phyloP scores from a whole-genome alignment of 2,797 vertebrate species.

The Rhynchotus rufescens region DNA sequence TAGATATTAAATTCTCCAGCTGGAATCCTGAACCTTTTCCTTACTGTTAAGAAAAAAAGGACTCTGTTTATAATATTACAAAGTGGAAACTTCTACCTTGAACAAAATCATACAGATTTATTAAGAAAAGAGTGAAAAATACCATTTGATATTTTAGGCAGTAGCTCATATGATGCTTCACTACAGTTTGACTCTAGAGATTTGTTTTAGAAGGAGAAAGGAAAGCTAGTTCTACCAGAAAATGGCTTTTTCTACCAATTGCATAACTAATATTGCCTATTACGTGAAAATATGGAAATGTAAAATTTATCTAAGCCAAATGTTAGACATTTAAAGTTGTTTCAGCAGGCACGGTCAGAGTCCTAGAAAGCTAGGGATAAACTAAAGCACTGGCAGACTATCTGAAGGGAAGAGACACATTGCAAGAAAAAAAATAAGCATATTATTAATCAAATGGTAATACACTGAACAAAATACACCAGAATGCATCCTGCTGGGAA shows the following conservation, averaged over 20 bases:
- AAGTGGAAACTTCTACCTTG: not conserved
- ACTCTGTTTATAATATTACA: not conserved
- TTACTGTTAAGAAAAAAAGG: not conserved
- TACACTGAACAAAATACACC: not conserved
- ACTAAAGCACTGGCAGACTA: not conserved
- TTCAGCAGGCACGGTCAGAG: not conserved
- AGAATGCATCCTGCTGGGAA: not conserved
- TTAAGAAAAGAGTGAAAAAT: not conserved
- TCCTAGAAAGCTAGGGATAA: not conserved
- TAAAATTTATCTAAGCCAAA: not conserved
- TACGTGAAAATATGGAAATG: not conserved
- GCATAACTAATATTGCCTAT: not conserved
- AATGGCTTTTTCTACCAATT: not conserved
- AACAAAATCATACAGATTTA: not conserved
- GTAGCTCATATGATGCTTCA: not conserved
- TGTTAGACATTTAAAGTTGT: fast-evolving
- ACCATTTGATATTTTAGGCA: not conserved
- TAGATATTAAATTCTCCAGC: not conserved
- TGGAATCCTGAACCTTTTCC: not conserved
- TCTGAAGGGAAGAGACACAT: not conserved
- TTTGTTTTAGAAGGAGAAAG: not conserved
- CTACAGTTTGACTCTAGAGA: not conserved
- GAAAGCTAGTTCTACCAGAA: not conserved
- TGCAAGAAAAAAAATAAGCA: not conserved
- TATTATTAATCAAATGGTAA: not conserved